Evolutionary conservation across 2,888 invertebrate species (phyloP).

Genomic region (Griposia aprilina): DNA sequence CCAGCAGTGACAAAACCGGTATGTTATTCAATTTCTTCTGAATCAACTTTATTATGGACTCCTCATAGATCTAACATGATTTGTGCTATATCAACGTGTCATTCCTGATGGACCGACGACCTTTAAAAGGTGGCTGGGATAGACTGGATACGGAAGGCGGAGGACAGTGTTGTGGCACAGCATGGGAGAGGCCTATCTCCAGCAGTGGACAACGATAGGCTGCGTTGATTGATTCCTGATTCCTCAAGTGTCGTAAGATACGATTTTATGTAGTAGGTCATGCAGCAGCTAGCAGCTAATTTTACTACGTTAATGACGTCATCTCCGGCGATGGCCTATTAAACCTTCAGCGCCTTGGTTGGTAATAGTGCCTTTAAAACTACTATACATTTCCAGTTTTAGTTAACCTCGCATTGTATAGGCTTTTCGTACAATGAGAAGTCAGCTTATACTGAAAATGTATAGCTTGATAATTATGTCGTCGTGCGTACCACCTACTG

Average conservation of each 20-base stretch:
- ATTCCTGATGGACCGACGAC: neutral
- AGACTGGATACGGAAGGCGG: neutral
- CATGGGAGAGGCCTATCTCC: neutral
- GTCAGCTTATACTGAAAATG: too few species aligned
- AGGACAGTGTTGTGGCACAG: neutral
- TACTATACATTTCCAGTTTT: too few species aligned
- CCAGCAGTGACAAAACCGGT: constrained; percentile 87
- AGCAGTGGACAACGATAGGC: neutral
- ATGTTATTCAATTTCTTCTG: constrained; percentile 49
- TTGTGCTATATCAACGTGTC: neutral
- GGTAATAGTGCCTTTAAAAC: neutral
- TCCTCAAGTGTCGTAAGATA: neutral
- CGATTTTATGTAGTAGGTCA: neutral
- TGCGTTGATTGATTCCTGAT: too few species aligned
- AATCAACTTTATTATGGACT: neutral
- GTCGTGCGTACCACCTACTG: neutral
- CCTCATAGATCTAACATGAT: neutral
- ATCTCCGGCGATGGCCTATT: neutral
- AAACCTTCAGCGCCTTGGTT: neutral
- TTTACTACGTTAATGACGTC: neutral
- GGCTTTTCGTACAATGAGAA: too few species aligned
- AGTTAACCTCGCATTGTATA: too few species aligned
- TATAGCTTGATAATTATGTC: too few species aligned
- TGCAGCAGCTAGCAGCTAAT: neutral
- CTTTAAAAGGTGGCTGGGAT: neutral